These are phyloP conservation scores for Acleris sparsana DNA, from an alignment of 2,888 invertebrate species.

Conservation along the genomic window DNA sequence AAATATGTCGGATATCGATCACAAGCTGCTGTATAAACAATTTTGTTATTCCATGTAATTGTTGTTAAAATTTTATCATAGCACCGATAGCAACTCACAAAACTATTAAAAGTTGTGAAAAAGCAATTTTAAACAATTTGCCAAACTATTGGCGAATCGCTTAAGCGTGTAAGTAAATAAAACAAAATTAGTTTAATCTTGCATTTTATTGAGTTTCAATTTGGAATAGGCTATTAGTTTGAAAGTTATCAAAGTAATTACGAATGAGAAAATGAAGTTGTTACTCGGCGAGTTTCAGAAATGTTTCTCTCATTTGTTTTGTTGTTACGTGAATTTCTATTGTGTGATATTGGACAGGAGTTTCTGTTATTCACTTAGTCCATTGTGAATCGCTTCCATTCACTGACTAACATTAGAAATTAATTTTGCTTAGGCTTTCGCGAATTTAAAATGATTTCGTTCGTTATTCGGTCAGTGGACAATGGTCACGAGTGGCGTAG, in stretches of 20 bases:
- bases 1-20: not conserved
- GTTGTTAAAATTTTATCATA: no score
- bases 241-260: constrained; percentile 16
- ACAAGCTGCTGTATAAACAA: not conserved
- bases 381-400: constrained; percentile 15
- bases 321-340: constrained; percentile 9
- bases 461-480: no score
- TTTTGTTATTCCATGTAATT: no score
- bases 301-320: constrained; percentile 15
- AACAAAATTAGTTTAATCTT: not conserved
- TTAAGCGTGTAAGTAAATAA: no score
- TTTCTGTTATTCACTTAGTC: constrained; percentile 14
- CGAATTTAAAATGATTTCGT: not conserved
- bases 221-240: constrained; percentile 5
- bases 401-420: constrained; percentile 11
- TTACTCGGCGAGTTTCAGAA: constrained; percentile 11
- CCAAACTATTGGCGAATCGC: no score
- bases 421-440: not conserved
- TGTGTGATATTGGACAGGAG: constrained; percentile 11
- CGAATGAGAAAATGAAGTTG: constrained; percentile 6
- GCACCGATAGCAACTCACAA: no score
- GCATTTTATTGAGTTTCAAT: not conserved
- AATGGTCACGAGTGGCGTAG: no score
- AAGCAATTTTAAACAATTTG: not conserved
- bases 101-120: not conserved